Evolutionary conservation across 2,113 vertebrate genomes (phyloP), one percentile per base, ranked within the genome.

Genomic region (Oostethus manadensis): DNA sequence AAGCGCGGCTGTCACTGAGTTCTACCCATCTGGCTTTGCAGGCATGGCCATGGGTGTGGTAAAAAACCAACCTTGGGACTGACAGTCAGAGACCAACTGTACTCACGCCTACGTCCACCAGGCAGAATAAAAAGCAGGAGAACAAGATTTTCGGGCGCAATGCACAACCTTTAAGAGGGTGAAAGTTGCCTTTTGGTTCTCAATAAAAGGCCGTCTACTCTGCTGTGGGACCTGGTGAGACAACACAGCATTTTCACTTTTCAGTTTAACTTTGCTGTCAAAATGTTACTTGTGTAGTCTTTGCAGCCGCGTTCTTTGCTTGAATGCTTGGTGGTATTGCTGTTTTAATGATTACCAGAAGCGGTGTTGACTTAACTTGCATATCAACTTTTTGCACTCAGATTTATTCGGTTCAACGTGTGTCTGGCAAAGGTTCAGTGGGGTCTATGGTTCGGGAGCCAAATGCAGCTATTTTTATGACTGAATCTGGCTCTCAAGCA

Each of bases 1-100:
- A 15, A 29, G 38, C 11, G 13, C 53, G 18, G 38, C 18, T 33
- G 2, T 16, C 11, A 22, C 8, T 54, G 17, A 20, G 17, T 33
- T n/a, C 18, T 51, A 15, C 47, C 23, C 69, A 62, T 77, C 40
- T 7, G 3, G 1, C 17, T 15, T 16, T 17, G 3, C 51, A 40
- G 60, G 66, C 64, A 64, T 59, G 70, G 49, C 14, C 10, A 33
- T 77, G 73, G 84, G 82, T 73, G 81, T 65, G 81, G 75, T 40
- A 3, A 13, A 38, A 55, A n/a, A 55, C 4, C 2, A 14, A 11
- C 8, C 10, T 13, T 3, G 5, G 4, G 1, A 3, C 3, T 11
- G 35, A n/a, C 72, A 50, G 56, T 42, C 38, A 14, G 10, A 8
- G 53, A 15, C n/a, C 33, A 55, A 35, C 26, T 35, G n/a, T 53